Conservation (phyloP, 2,888 invertebrate genomes). For the Muscina levida region DNA sequence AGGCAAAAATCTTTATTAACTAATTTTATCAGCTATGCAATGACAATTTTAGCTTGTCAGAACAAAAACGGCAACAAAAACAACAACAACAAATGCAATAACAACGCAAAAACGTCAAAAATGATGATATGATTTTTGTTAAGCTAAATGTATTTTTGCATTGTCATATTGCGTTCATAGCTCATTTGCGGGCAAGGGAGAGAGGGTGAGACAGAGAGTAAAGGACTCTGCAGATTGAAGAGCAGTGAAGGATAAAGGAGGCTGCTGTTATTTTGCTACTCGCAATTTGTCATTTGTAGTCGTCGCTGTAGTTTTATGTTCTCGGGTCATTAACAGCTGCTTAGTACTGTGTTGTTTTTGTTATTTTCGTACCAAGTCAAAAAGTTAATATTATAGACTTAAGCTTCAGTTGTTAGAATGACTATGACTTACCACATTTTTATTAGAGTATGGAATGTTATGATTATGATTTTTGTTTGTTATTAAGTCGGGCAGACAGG, state of each 20-base stretch:
- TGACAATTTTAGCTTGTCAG: slow-evolving; percentile 48
- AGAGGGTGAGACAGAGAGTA: no score
- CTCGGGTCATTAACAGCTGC: slow-evolving; percentile 64
- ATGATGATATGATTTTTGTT: slow-evolving; percentile 28
- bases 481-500: background rate
- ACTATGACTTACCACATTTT: slow-evolving; percentile 38
- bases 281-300: slow-evolving; percentile 29
- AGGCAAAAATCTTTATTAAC: slow-evolving; percentile 63
- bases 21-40: slow-evolving; percentile 61
- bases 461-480: slow-evolving; percentile 2
- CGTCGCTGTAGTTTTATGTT: slow-evolving; percentile 18
- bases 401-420: slow-evolving; percentile 24
- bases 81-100: slow-evolving; percentile 16
- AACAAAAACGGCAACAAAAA: slow-evolving; percentile 8
- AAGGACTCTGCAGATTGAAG: no score
- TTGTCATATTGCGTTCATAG: slow-evolving; percentile 51
- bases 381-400: slow-evolving; percentile 46
- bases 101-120: slow-evolving; percentile 1
- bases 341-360: background rate
- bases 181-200: slow-evolving; percentile 37
- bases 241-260: no score
- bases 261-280: slow-evolving; percentile 50
- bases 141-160: slow-evolving; percentile 35
- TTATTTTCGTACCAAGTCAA: slow-evolving; percentile 49
- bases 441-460: background rate